A percentile compares a stretch with the other conserved stretches of the same genome.
phyloP scores from a whole-genome alignment of 2,113 vertebrate genomes.

The Dicentrarchus labrax region DNA sequence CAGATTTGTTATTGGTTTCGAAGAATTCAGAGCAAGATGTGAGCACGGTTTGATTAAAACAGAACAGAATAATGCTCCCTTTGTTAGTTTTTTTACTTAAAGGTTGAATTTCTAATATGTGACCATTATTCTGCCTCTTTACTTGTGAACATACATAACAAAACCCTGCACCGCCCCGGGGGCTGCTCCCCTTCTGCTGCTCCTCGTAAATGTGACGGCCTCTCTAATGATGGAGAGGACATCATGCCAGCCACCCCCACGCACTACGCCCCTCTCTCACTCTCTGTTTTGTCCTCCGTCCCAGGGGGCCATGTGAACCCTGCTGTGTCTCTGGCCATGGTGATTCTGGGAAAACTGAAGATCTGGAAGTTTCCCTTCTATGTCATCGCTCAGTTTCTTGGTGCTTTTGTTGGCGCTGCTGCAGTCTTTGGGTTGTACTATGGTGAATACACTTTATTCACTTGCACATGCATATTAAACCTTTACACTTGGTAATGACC shows the following conservation, averaged over 20 bases:
- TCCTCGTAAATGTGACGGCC: slow-evolving; percentile 58
- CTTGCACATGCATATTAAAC: not conserved
- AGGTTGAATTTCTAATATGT: slow-evolving; percentile 36
- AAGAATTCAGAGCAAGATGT: not conserved
- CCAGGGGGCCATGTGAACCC: slow-evolving; percentile 95
- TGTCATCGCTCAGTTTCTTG: slow-evolving; percentile 91
- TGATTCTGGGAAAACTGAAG: slow-evolving; percentile 91
- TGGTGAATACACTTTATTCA: slow-evolving; percentile 80
- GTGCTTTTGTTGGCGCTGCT: slow-evolving; percentile 92
- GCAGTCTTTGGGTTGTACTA: slow-evolving; percentile 94
- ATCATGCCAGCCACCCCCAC: slow-evolving; percentile 42
- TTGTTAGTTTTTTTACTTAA: slow-evolving; percentile 4
- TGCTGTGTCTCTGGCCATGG: slow-evolving; percentile 94
- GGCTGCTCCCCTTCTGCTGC: slow-evolving; percentile 65
- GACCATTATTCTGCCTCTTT: slow-evolving; percentile 49
- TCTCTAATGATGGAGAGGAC: slow-evolving; percentile 56
- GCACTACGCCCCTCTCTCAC: slow-evolving; percentile 41
- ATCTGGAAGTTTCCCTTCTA: slow-evolving; percentile 95
- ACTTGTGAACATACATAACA: slow-evolving; percentile 40
- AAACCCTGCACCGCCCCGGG: slow-evolving; percentile 42
- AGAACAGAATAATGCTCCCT: not conserved
- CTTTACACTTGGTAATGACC: not conserved
- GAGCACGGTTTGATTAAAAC: slow-evolving; percentile 1
- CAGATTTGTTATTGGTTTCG: slow-evolving; percentile 15
- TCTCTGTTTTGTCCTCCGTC: slow-evolving; percentile 56